phyloP scores from a whole-genome alignment of 2,888 invertebrate genomes.

The Parascotia fuliginaria region DNA sequence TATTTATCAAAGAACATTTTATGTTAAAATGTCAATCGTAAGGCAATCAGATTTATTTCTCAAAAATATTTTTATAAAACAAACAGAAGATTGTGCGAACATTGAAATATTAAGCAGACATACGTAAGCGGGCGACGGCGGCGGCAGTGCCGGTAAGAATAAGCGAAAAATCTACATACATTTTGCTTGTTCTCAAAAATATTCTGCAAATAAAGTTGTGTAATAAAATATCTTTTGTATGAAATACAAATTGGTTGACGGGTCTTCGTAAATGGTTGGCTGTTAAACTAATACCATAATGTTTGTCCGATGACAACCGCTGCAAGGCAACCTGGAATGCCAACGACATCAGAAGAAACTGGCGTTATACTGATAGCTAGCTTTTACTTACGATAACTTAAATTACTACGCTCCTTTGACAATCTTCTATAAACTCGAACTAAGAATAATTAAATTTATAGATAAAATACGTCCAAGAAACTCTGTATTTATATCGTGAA shows the following conservation, averaged over 20 bases:
- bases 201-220: constrained; percentile 15
- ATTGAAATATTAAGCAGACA: constrained; percentile 22
- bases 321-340: constrained; percentile 28
- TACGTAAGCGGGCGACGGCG: background rate
- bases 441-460: background rate
- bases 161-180: constrained; percentile 13
- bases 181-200: constrained; percentile 21
- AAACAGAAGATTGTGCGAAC: constrained; percentile 8
- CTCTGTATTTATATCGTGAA: background rate
- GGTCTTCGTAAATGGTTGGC: constrained; percentile 28
- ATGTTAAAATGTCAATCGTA: constrained; percentile 4
- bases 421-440: background rate
- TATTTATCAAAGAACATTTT: constrained; percentile 6
- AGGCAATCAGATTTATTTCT: constrained; percentile 13
- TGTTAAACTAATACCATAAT: constrained; percentile 28
- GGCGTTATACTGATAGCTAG: constrained; percentile 26
- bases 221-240: constrained; percentile 20
- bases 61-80: constrained; percentile 16
- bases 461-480: background rate
- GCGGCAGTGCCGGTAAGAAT: constrained; percentile 1
- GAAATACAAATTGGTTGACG: constrained; percentile 10
- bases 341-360: constrained; percentile 30
- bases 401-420: constrained; percentile 22
- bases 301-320: constrained; percentile 34
- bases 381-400: constrained; percentile 27